phyloP scores from a whole-genome alignment of 2,113 vertebrate species.

The Melanerpes formicivorus region DNA sequence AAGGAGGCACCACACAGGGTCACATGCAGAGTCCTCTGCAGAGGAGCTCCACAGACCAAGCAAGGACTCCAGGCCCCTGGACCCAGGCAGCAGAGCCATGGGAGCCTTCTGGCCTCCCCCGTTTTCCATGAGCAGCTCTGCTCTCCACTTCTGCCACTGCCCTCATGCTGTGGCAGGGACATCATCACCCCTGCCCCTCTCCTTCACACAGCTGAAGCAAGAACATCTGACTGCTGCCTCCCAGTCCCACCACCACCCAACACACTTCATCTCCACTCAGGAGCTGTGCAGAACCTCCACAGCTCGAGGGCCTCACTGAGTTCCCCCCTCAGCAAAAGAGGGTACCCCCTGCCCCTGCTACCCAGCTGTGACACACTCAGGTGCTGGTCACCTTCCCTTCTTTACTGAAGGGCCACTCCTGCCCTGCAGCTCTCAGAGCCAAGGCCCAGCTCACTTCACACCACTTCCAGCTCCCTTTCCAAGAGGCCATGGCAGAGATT shows the following conservation, averaged over 20 bases:
- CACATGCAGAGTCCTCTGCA: background rate
- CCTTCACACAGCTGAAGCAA: background rate
- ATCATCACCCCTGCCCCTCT: background rate
- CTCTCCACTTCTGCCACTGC: background rate
- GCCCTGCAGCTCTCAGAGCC: background rate
- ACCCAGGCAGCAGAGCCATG: background rate
- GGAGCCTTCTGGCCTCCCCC: background rate
- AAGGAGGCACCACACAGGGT: background rate
- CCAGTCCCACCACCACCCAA: background rate
- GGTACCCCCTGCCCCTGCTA: background rate
- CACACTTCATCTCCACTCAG: background rate
- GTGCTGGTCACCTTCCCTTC: background rate
- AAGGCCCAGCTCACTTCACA: background rate
- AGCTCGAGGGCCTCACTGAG: background rate
- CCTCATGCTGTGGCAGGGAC: background rate
- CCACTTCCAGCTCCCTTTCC: background rate
- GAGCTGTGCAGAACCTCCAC: background rate
- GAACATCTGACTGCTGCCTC: background rate
- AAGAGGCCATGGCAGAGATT: background rate
- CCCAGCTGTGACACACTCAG: background rate
- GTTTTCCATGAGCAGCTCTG: too few species aligned
- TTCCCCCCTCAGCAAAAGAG: background rate
- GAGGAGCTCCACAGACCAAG: background rate
- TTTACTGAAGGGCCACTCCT: background rate
- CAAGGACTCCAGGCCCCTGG: background rate